phyloP scores from a whole-genome alignment of 2,888 invertebrate species.

The Tiliacea citrago region DNA sequence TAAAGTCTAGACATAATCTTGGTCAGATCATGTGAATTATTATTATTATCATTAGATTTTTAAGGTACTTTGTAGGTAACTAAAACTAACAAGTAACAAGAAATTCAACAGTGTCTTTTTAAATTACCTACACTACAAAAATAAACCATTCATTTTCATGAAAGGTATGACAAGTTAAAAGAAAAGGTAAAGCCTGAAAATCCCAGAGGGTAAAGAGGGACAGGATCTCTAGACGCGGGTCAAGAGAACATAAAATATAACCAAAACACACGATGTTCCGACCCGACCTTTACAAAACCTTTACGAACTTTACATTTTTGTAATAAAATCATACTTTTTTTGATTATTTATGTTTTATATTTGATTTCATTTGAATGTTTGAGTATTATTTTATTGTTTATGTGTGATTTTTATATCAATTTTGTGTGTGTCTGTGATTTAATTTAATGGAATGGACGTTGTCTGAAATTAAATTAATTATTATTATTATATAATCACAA shows the following conservation, averaged over 20 bases:
- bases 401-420: too few relatives aligned
- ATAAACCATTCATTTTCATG: neutral
- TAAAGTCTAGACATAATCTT: too few relatives aligned
- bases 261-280: neutral
- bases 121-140: neutral
- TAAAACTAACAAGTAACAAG: neutral
- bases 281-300: too few relatives aligned
- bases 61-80: neutral
- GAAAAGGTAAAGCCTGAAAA: neutral
- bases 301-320: too few relatives aligned
- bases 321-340: too few relatives aligned
- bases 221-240: constrained; percentile 1
- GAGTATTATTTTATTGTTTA: too few relatives aligned
- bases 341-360: too few relatives aligned
- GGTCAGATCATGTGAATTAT: too few relatives aligned
- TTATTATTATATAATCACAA: neutral
- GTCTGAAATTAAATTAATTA: too few relatives aligned
- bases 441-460: too few relatives aligned
- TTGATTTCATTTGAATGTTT: too few relatives aligned
- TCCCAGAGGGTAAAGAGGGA: neutral
- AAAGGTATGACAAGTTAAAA: constrained; percentile 4
- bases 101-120: neutral
- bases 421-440: too few relatives aligned
- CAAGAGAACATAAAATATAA: constrained; percentile 1
- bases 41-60: neutral